Base-by-base conservation (phyloP, 1,140 invertebrate species). In the Marisa cornuarietis region DNA sequence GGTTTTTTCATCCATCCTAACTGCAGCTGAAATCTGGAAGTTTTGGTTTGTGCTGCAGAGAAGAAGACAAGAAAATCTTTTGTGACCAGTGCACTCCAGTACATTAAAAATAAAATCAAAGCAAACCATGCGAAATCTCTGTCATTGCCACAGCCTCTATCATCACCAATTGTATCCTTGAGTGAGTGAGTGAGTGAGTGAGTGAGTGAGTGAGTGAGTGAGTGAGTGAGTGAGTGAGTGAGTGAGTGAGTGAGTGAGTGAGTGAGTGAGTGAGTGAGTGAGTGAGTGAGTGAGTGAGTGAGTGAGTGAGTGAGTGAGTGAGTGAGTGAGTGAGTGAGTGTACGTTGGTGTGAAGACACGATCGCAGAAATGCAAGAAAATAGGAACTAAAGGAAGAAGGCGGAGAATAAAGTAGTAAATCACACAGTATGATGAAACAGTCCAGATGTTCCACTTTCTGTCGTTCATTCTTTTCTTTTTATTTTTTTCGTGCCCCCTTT, bases 151-250 rank as follows among this genome's bases (percentile, higher is more conserved):
- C 54, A 58, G 3, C 16, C 54, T 58, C 31, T 42, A 42, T 42
- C 31, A 42, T 42, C 31, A 42, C 31, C 31, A 5, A 42, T 5
- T 42, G 31, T 58, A 18, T 58, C 54, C 16, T 7, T 58, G 0
- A 10, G 69, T 71, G 69, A 42, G 69, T 71, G 69, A 42, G 69
- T 71, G 69, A 42, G 69, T 71, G 69, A 42, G 69, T 71, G 69
- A 42, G 69, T 71, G 69, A 42, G 69, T 71, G 69, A 42, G 69
- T 71, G 69, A 42, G 69, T 71, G 69, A 42, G 69, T 14, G 69
- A 42, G 69, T 71, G 69, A 7, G 69, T 14, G 69, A 7, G 69
- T 14, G 16, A 3, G 69, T 42, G 69, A 20, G 69, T 42, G 8
- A 20, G 69, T 14, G 69, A 20, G 69, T 14, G 69, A 3, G 69